Evolutionary conservation across 2,113 vertebrate species (phyloP).

Genomic region (Helogale parvula): DNA sequence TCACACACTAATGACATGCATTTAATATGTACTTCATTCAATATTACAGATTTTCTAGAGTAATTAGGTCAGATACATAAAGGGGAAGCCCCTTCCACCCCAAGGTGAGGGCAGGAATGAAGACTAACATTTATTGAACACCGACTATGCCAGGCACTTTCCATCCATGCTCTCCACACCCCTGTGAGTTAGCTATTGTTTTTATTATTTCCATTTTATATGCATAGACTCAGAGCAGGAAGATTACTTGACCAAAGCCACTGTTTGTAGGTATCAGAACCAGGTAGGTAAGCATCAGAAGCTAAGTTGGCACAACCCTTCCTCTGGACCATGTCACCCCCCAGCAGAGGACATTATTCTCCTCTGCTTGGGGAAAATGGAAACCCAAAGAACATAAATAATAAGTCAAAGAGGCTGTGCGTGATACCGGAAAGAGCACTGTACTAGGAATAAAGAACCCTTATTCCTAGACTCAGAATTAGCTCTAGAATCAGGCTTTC

Average conservation of each 20-base stretch:
- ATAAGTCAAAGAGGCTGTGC: background rate
- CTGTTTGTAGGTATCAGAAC: background rate
- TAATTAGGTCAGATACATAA: slow-evolving; percentile 20
- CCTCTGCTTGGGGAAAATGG: background rate
- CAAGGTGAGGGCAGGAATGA: background rate
- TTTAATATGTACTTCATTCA: background rate
- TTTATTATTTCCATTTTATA: background rate
- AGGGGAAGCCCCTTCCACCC: background rate
- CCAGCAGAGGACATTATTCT: background rate
- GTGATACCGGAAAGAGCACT: background rate
- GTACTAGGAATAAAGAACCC: background rate
- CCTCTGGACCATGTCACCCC: background rate
- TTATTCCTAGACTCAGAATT: too few species aligned
- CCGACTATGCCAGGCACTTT: background rate
- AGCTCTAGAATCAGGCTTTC: background rate
- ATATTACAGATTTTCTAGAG: background rate
- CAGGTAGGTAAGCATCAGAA: background rate
- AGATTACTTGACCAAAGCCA: background rate
- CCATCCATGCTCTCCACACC: background rate
- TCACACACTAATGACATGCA: background rate
- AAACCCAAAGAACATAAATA: background rate
- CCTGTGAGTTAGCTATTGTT: background rate
- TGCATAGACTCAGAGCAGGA: background rate
- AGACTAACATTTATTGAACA: background rate
- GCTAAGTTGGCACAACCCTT: background rate